Evolutionary conservation across 2,888 invertebrate species (phyloP), one percentile per base, ranked within the genome.

Genomic region (Suillia variegata): DNA sequence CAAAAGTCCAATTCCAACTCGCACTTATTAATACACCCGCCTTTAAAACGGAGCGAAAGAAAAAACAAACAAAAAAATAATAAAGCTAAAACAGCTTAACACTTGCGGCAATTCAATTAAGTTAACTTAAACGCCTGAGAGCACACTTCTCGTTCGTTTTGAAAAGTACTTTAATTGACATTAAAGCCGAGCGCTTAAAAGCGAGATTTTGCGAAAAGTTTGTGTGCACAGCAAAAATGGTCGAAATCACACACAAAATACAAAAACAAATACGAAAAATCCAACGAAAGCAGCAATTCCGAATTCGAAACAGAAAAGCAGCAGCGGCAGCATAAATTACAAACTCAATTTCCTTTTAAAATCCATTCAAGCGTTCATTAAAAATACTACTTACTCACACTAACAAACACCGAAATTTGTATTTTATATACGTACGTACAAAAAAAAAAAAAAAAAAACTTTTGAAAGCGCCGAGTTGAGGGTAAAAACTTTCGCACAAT

Each of bases 261-360:
- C n/a, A n/a, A n/a, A n/a, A n/a, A n/a, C n/a, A n/a, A n/a, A n/a
- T n/a, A n/a, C n/a, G n/a, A n/a, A n/a, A n/a, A n/a, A n/a, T n/a
- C n/a, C n/a, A n/a, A n/a, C n/a, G n/a, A n/a, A n/a, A n/a, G n/a
- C n/a, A n/a, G n/a, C 4, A 5, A 45, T 45, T 45, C 2, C 45
- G 18, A 4, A 45, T n/a, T 8, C 6, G n/a, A n/a, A 38, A 38
- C 4, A 38, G 38, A 38, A 38, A 38, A 38, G n/a, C n/a, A 5
- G 38, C n/a, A 12, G 10, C 38, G 6, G n/a, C 10, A 49, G 59
- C 65, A 69, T 69, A 68, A 69, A 67, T 68, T 69, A 65, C 59
- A 62, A 65, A 63, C 68, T 64, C 65, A 48, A 58, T 58, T 54
- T 58, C 54, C 53, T 53, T 45, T 52, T 31, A 15, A 13, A n/a